Evolutionary conservation across 2,888 invertebrate genomes (phyloP).

Genomic region (Osedax frankpressi): DNA sequence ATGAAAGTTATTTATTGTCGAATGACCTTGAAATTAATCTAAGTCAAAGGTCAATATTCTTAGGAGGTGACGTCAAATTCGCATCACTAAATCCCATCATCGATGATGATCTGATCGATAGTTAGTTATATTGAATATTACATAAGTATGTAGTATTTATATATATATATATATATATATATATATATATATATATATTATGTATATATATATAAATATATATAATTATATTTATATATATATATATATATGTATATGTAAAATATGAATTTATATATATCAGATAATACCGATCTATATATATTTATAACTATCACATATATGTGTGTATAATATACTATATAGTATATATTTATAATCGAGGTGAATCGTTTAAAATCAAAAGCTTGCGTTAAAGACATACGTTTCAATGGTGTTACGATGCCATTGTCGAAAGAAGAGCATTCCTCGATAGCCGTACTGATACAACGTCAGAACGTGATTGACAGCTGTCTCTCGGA

Average conservation of each 20-base stretch:
- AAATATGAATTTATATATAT: no score
- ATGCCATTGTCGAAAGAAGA: conserved; percentile 56
- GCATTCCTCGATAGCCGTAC: conserved; percentile 21
- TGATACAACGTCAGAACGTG: conserved; percentile 25
- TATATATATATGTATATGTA: no score
- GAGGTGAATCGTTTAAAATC: conserved; percentile 16
- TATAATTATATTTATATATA: no score
- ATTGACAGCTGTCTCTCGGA: conserved; percentile 26
- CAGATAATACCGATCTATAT: no score
- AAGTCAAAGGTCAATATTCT: conserved; percentile 26
- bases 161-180: no score
- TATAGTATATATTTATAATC: neutral
- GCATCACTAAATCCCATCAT: neutral
- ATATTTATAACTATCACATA: no score
- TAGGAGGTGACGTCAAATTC: conserved; percentile 27
- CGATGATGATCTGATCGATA: neutral
- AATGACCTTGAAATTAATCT: conserved; percentile 26
- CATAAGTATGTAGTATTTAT: no score
- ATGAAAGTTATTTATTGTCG: neutral
- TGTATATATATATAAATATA: no score
- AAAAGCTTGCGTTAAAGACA: conserved; percentile 62
- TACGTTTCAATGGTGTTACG: conserved; percentile 82
- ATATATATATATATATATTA: no score
- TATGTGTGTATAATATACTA: no score
- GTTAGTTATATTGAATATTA: neutral